Conservation (phyloP, 1,140 invertebrate species). For the Armadillidium nasatum region DNA sequence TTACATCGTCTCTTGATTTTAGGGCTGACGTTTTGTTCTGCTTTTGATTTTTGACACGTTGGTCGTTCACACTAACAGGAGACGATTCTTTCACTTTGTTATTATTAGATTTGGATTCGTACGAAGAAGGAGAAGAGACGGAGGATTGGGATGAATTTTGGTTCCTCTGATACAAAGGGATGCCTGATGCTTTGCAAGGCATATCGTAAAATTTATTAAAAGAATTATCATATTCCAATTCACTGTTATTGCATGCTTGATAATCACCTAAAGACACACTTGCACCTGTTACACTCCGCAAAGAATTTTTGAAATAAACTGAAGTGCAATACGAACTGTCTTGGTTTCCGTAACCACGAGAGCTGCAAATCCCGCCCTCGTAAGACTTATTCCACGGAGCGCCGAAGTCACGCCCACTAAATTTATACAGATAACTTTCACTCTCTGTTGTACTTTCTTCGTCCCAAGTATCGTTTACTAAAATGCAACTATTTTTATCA, state of each 20-base stretch:
- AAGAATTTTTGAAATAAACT: no score
- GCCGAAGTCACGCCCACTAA: not conserved
- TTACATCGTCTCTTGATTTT: no score
- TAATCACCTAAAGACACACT: no score
- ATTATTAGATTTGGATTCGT: no score
- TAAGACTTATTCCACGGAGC: constrained; percentile 1
- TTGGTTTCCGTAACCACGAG: not conserved
- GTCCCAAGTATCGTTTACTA: not conserved
- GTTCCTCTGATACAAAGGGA: not conserved
- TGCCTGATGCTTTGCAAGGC: not conserved
- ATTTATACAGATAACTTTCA: not conserved
- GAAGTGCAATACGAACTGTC: not conserved
- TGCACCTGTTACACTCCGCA: no score
- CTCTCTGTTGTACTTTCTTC: not conserved
- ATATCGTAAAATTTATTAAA: not conserved
- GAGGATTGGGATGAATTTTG: not conserved
- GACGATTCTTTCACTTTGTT: no score
- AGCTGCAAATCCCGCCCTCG: not conserved
- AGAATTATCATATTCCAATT: not conserved
- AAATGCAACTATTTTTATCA: not conserved
- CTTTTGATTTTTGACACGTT: no score
- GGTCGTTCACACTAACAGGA: no score
- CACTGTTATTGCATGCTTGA: not conserved
- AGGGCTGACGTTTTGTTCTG: no score
- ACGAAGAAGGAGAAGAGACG: no score